Base-by-base conservation (phyloP, 2,797 vertebrate species). In the Sciurus carolinensis region DNA sequence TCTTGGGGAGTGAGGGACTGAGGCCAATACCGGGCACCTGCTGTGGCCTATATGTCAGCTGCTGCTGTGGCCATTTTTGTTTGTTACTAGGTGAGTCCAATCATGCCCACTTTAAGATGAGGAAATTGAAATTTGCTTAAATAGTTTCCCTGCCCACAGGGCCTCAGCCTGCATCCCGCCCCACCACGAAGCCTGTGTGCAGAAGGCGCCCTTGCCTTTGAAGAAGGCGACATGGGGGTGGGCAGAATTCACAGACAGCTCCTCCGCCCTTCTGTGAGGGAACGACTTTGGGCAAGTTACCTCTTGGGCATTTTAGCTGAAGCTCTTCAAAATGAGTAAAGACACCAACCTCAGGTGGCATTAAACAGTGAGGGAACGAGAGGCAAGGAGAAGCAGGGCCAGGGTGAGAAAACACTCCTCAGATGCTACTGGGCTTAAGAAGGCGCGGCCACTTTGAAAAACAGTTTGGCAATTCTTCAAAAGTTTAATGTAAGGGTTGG, bases 161-260 rank as follows among this genome's bases (percentile, higher is more conserved):
- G 62, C 59, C 47, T 62, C 28, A 0, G 30, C 66, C 36, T 11
- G 59, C 8, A 9, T 69, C 52, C 42, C 22, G 22, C 26, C 11
- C 39, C 47, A 33, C 3, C 0, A 8, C 0, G 1, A 50, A 12
- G 59, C 11, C 17, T 33, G 4, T 22, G 50, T 20, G 2, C 15
- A 24, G 50, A 47, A 47, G 30, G 30, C 5, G 1, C 8, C 52
- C 89, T 57, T 71, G 42, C 17, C 47, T 75, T 73, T 33, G 69
- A 10, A 62, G 62, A 66, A 87, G 62, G 39, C 24, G 7, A 3
- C 0, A 6, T 62, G 52, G 22, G 22, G 30, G 42, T 4, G 28
- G 22, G 39, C 42, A 79, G 42, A 47, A 69, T 50, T n/a, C 30
- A 22, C 28, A 13, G 39, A 39, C 12, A 26, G 59, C 73, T 71